Conservation (phyloP, 1,140 invertebrate species). For the Helicorthomorpha holstii region DNA sequence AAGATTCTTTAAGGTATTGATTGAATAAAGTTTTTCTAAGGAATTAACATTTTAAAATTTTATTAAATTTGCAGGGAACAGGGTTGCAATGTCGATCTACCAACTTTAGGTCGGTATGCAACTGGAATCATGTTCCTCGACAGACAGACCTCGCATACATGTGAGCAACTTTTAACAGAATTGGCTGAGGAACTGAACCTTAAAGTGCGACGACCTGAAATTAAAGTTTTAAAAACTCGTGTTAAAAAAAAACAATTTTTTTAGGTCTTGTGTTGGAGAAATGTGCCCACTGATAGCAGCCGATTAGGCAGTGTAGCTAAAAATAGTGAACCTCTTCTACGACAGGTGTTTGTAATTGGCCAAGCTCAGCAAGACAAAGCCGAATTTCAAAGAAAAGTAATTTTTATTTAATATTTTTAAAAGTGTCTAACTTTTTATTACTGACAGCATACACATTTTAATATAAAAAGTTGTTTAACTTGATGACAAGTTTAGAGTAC, state of each 20-base stretch:
- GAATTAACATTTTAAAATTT: neutral
- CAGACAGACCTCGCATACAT: conserved; percentile 55
- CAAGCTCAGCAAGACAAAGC: conserved; percentile 31
- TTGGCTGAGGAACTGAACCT: conserved; percentile 65
- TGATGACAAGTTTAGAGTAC: too few species aligned
- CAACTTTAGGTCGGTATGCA: conserved; percentile 73
- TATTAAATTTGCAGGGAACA: conserved; percentile 41
- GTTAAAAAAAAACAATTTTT: conserved; percentile 10
- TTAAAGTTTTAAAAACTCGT: neutral
- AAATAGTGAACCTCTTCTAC: conserved; percentile 85
- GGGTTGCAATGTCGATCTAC: conserved; percentile 48
- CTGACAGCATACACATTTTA: too few species aligned
- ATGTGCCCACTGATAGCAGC: conserved; percentile 67
- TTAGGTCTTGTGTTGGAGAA: conserved; percentile 75
- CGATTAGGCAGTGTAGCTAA: conserved; percentile 77
- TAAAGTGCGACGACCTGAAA: conserved; percentile 29
- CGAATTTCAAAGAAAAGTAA: conserved; percentile 41
- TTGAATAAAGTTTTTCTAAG: neutral
- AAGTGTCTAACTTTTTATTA: too few species aligned
- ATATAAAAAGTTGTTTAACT: too few species aligned
- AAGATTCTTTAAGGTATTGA: conserved; percentile 52
- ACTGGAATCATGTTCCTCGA: conserved; percentile 92
- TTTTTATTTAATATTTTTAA: too few species aligned
- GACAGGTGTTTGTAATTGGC: conserved; percentile 72
- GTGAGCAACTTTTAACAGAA: conserved; percentile 59